phyloP scores from a whole-genome alignment of 2,113 vertebrate genomes.

The Hippocampus abdominalis region DNA sequence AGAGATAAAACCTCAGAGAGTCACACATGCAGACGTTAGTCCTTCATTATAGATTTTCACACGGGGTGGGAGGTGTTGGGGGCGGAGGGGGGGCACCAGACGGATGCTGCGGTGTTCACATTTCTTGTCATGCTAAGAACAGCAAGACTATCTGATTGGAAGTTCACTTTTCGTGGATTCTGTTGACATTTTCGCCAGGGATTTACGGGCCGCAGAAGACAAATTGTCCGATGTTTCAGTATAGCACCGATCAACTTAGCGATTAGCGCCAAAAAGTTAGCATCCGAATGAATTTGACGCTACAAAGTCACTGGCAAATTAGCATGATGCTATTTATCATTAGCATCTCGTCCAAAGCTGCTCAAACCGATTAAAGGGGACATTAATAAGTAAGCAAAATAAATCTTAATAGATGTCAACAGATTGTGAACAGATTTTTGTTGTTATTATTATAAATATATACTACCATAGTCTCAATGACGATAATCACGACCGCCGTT shows the following conservation, averaged over 20 bases:
- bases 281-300: not conserved
- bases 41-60: constrained; percentile 21
- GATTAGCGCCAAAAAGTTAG: not conserved
- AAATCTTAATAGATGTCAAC: too few species aligned
- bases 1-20: constrained; percentile 47
- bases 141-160: not conserved
- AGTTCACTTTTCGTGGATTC: not conserved
- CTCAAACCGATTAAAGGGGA: too few species aligned
- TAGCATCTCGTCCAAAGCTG: too few species aligned
- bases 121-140: not conserved
- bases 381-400: too few species aligned
- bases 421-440: too few species aligned
- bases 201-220: not conserved
- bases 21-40: constrained; percentile 32
- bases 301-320: too few species aligned
- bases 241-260: not conserved
- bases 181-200: not conserved
- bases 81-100: constrained; percentile 8
- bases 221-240: not conserved
- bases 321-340: too few species aligned
- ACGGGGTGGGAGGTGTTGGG: not conserved
- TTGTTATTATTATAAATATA: too few species aligned
- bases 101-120: constrained; percentile 2
- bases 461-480: too few species aligned
- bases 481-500: not conserved